A percentile compares a stretch with the other conserved stretches of the same genome.
Conservation (phyloP, 2,113 vertebrate genomes). For the Oxygymnocypris stewartii region DNA sequence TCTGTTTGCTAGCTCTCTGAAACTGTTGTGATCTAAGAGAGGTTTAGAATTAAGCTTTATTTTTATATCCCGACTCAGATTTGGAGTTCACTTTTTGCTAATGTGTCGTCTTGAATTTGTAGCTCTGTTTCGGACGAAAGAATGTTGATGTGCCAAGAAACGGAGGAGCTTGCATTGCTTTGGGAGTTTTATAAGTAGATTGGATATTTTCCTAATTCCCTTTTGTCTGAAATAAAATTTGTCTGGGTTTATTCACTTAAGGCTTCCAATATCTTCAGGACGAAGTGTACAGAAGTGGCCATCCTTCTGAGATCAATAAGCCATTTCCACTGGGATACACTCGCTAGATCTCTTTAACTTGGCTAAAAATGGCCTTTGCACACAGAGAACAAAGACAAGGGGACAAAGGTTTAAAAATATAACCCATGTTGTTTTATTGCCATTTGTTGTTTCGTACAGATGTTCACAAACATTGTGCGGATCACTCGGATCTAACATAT, state of each 20-base stretch:
- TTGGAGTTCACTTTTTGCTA: constrained; percentile 78
- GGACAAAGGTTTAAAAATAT: constrained; percentile 65
- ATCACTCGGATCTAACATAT: constrained; percentile 51
- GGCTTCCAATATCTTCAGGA: constrained; percentile 53
- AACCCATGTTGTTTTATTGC: constrained; percentile 95
- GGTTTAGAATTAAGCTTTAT: constrained; percentile 74
- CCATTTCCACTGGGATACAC: constrained; percentile 24
- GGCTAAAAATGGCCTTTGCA: neutral
- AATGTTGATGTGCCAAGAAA: constrained; percentile 16
- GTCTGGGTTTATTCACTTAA: constrained; percentile 52
- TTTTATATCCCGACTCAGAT: constrained; percentile 78
- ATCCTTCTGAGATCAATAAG: constrained; percentile 59
- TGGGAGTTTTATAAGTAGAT: constrained; percentile 68
- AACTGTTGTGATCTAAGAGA: constrained; percentile 59
- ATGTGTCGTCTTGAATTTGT: constrained; percentile 61
- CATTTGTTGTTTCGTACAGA: constrained; percentile 78
- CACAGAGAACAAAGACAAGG: neutral
- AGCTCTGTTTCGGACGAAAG: constrained; percentile 17
- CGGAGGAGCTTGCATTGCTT: constrained; percentile 61
- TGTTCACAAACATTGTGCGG: constrained; percentile 69
- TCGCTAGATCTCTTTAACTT: constrained; percentile 39
- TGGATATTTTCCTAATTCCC: constrained; percentile 69
- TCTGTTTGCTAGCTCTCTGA: constrained; percentile 66
- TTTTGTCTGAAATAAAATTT: constrained; percentile 67
- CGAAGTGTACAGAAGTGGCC: constrained; percentile 34